Evolutionary conservation across 2,113 vertebrate species (phyloP).

Genomic region (Neopipo cinnamomea): DNA sequence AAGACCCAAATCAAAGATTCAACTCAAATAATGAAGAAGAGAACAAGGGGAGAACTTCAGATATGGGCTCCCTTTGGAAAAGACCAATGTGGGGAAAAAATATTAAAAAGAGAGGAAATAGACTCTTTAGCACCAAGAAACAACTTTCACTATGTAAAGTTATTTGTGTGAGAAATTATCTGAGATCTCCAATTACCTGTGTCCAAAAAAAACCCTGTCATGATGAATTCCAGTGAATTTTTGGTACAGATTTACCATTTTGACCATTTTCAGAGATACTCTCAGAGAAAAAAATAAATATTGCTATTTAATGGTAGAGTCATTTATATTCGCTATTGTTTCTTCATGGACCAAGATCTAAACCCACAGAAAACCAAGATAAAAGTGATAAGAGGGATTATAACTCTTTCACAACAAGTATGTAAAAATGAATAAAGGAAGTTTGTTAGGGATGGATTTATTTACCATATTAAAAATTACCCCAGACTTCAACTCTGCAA

Average conservation of each 20-base stretch:
- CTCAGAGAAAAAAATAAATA: not conserved
- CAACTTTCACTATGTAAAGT: not conserved
- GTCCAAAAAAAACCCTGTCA: not conserved
- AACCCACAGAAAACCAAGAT: not conserved
- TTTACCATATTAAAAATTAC: not conserved
- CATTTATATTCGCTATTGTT: not conserved
- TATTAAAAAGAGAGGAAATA: not conserved
- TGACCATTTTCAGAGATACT: not conserved
- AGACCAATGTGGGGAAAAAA: rapidly evolving
- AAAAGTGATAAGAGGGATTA: not conserved
- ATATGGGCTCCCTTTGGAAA: not conserved
- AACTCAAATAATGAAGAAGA: not conserved
- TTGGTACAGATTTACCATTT: not conserved
- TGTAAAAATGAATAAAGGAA: not conserved
- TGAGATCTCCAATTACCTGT: not conserved
- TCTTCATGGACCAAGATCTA: not conserved
- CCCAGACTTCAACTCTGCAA: not conserved
- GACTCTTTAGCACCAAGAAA: not conserved
- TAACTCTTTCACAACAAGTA: not conserved
- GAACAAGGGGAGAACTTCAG: not conserved
- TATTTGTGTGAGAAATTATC: not conserved
- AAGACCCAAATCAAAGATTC: not conserved
- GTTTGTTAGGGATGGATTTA: not conserved
- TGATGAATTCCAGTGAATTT: not conserved
- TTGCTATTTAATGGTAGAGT: not conserved